Conservation (phyloP, 2,797 vertebrate species). For the Gadopsis marmoratus region DNA sequence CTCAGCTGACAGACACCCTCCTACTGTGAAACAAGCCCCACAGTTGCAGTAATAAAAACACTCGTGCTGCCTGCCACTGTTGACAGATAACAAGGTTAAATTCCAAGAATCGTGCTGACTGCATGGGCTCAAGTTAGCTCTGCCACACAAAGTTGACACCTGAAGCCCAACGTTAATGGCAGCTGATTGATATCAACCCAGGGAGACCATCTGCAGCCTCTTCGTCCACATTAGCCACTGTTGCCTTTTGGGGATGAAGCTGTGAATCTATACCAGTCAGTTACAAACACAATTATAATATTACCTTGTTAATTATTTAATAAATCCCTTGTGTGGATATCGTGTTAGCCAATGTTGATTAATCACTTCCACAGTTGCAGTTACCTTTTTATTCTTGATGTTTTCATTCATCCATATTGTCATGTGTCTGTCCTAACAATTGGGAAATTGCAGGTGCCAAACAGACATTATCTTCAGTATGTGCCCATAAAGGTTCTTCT, state of each 20-base stretch:
- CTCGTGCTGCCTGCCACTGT: conserved; percentile 63
- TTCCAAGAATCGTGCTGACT: conserved; percentile 72
- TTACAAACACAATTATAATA: conserved; percentile 44
- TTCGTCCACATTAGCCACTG: conserved; percentile 29
- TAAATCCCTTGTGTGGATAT: not conserved
- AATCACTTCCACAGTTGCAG: conserved; percentile 50
- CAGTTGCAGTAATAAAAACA: conserved; percentile 68
- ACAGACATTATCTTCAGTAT: conserved; percentile 76
- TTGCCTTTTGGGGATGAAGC: conserved; percentile 33
- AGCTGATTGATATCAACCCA: conserved; percentile 72
- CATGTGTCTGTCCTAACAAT: not conserved
- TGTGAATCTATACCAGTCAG: conserved; percentile 41
- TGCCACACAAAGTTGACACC: conserved; percentile 76
- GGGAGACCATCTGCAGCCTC: conserved; percentile 48
- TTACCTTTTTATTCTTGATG: not conserved
- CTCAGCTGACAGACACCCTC: conserved; percentile 66
- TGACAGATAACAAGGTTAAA: conserved; percentile 84
- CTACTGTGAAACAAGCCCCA: conserved; percentile 70
- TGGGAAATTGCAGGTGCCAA: conserved; percentile 46
- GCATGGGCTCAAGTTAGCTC: conserved; percentile 56
- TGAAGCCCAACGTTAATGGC: conserved; percentile 73
- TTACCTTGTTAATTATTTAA: conserved; percentile 37
- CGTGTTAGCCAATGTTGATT: conserved; percentile 9
- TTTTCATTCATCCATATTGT: not conserved
- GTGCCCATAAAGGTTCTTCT: conserved; percentile 45